Percentiles rank a stretch among this genome's conserved stretches.
Evolutionary conservation across 2,113 vertebrate species (phyloP).

Genomic region (Equus quagga): DNA sequence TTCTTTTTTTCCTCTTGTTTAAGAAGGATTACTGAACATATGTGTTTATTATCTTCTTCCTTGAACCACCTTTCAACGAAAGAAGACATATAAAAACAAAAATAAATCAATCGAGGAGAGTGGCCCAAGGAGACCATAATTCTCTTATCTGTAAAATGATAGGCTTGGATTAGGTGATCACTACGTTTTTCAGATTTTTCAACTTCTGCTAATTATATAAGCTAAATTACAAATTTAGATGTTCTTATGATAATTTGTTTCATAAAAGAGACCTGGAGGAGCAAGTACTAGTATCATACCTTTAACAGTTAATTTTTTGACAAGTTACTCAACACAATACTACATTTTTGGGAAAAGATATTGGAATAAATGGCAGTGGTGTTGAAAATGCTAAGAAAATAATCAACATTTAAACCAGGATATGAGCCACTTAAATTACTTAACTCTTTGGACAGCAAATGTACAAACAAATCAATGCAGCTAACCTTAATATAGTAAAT

Average conservation of each 20-base stretch:
- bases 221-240: not conserved
- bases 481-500: not conserved
- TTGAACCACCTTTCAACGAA: not conserved
- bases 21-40: not conserved
- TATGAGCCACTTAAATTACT: not conserved
- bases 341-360: not conserved
- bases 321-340: not conserved
- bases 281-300: not conserved
- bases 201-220: not conserved
- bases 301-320: not conserved
- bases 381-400: not conserved
- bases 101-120: conserved; percentile 9
- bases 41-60: not conserved
- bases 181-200: conserved; percentile 11
- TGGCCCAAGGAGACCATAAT: not conserved
- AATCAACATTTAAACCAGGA: not conserved
- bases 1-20: not conserved
- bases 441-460: not conserved
- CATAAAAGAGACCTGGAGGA: not conserved
- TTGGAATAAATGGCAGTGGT: not conserved
- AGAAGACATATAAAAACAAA: not conserved
- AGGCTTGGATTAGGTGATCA: not conserved
- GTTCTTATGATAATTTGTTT: conserved; percentile 1
- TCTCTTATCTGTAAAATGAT: conserved; percentile 7
- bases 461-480: not conserved